Percentiles rank a stretch among this genome's conserved stretches.
phyloP scores from a whole-genome alignment of 2,797 vertebrate species.

The Mus caroli region DNA sequence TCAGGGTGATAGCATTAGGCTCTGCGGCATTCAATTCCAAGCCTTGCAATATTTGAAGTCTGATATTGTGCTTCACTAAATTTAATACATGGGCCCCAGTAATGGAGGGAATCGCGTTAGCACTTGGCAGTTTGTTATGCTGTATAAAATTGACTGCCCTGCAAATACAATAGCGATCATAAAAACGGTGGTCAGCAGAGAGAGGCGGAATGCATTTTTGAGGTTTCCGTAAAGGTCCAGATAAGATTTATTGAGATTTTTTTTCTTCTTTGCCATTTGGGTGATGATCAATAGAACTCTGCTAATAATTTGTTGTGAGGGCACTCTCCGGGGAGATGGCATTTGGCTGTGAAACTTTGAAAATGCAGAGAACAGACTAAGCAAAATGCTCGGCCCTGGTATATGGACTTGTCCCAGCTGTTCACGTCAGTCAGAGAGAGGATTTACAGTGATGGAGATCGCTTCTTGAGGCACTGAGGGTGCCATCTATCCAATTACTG shows the following conservation, averaged over 20 bases:
- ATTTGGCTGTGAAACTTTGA: conserved; percentile 87
- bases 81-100: conserved; percentile 91
- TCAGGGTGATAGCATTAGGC: conserved; percentile 90
- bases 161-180: conserved; percentile 90
- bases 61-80: conserved; percentile 91
- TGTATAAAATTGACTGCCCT: conserved; percentile 91
- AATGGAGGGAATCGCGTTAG: conserved; percentile 92
- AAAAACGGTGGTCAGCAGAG: conserved; percentile 91
- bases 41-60: conserved; percentile 91
- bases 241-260: conserved; percentile 91
- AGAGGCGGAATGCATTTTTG: conserved; percentile 90
- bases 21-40: conserved; percentile 89
- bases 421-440: conserved; percentile 72
- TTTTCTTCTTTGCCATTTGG: conserved; percentile 89
- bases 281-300: conserved; percentile 91
- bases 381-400: conserved; percentile 67
- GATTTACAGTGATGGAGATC: conserved; percentile 79
- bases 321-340: conserved; percentile 85
- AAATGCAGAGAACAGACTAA: conserved; percentile 82
- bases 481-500: conserved; percentile 67
- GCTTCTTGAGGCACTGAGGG: conserved; percentile 75
- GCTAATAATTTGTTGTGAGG: conserved; percentile 88
- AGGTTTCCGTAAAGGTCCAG: conserved; percentile 89
- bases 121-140: conserved; percentile 91
- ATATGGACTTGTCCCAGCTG: conserved; percentile 71